Percentiles rank a stretch among this genome's conserved stretches.
Conservation (phyloP, 2,888 invertebrate species). For the Eilema sororculum region DNA sequence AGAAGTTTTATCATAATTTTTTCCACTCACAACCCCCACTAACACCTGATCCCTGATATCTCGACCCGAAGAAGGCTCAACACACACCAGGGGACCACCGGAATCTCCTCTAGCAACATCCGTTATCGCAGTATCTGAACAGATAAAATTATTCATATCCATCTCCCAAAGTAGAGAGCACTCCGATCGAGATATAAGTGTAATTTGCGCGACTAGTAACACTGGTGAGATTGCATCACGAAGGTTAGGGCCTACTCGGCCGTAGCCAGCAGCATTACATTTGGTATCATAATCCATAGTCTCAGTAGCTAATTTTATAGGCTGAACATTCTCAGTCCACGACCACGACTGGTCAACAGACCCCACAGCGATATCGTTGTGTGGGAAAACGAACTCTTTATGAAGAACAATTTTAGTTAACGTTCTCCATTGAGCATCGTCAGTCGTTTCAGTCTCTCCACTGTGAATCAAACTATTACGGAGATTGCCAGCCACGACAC, state of each 20-base stretch:
- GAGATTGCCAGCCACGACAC: constrained; percentile 65
- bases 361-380: constrained; percentile 67
- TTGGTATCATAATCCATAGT: constrained; percentile 53
- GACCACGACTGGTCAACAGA: constrained; percentile 52
- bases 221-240: constrained; percentile 44
- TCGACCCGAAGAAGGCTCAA: constrained; percentile 52
- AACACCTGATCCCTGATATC: constrained; percentile 57
- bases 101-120: constrained; percentile 68
- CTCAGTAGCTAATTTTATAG: constrained; percentile 45
- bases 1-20: constrained; percentile 69
- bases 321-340: constrained; percentile 53
- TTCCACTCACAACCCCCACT: constrained; percentile 73
- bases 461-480: constrained; percentile 54
- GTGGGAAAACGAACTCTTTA: constrained; percentile 29
- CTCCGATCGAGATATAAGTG: constrained; percentile 51
- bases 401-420: constrained; percentile 26
- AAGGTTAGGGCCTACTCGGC: constrained; percentile 44
- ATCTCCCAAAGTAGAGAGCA: constrained; percentile 70
- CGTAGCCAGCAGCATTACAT: constrained; percentile 68
- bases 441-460: constrained; percentile 51
- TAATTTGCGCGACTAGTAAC: constrained; percentile 61
- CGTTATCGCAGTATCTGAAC: constrained; percentile 29
- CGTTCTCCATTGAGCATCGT: constrained; percentile 31
- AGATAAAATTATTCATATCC: constrained; percentile 54
- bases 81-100: constrained; percentile 72